Evolutionary conservation across 2,797 vertebrate species (phyloP).

Genomic region (Triplophysa yarkandensis): DNA sequence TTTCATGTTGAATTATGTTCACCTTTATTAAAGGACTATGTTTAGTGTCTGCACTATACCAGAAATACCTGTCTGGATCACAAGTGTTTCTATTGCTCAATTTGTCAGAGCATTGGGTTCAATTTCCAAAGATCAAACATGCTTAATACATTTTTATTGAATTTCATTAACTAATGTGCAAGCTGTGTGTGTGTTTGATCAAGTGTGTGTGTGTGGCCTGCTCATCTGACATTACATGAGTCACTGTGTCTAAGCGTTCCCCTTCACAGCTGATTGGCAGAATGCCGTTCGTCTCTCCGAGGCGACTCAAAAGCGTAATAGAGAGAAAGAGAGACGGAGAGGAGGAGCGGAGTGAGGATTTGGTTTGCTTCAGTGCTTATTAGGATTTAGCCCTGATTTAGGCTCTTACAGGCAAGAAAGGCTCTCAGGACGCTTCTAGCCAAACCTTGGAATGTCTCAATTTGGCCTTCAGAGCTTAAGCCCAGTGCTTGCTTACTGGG

Average conservation of each 20-base stretch:
- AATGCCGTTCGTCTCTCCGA: constrained; percentile 26
- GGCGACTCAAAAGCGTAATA: background rate
- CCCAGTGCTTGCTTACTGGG: constrained; percentile 35
- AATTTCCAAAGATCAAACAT: too few relatives aligned
- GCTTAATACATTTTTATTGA: background rate
- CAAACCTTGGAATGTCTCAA: constrained; percentile 42
- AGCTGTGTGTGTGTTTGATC: background rate
- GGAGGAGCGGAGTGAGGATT: constrained; percentile 51
- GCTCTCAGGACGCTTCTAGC: constrained; percentile 36
- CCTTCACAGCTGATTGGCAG: constrained; percentile 46
- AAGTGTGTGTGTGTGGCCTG: constrained; percentile 34
- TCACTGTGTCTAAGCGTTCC: constrained; percentile 30
- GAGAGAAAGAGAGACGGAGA: constrained; percentile 1
- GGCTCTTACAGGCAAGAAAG: constrained; percentile 50
- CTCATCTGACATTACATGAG: constrained; percentile 48
- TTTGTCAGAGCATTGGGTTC: too few relatives aligned
- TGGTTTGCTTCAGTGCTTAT: constrained; percentile 63
- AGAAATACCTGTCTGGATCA: background rate
- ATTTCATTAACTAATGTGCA: too few relatives aligned
- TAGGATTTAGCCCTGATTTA: constrained; percentile 62
- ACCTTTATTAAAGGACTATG: constrained; percentile 3
- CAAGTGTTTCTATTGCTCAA: too few relatives aligned
- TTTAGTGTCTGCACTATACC: constrained; percentile 4
- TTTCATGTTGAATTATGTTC: constrained; percentile 36
- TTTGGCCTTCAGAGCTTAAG: constrained; percentile 37